phyloP scores from a whole-genome alignment of 2,797 vertebrate genomes.

The Danio albolineatus region DNA sequence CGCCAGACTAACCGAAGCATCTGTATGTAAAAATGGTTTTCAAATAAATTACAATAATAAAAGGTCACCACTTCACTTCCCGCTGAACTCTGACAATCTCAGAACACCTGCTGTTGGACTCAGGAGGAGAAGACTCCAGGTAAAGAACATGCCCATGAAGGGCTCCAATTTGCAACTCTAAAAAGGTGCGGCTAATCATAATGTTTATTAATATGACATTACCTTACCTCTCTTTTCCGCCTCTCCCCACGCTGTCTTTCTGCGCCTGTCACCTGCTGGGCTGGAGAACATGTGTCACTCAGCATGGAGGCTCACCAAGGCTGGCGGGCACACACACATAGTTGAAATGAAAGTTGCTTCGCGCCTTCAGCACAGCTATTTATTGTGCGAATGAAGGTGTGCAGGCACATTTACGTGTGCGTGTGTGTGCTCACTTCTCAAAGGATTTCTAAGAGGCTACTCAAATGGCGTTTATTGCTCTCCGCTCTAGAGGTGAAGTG shows the following conservation, averaged over 20 bases:
- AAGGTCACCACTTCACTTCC: conserved; percentile 38
- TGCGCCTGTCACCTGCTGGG: conserved; percentile 28
- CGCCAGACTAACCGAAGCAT: conserved; percentile 15
- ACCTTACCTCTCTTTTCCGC: conserved; percentile 2
- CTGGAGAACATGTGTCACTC: conserved; percentile 46
- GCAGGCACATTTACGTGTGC: neutral
- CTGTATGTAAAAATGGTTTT: conserved; percentile 25
- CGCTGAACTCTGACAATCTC: conserved; percentile 16
- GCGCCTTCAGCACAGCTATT: conserved; percentile 16
- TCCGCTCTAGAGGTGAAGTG: conserved; percentile 39
- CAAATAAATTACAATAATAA: conserved; percentile 18
- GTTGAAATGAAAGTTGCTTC: neutral
- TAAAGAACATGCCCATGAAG: conserved; percentile 16
- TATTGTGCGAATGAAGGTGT: conserved; percentile 26
- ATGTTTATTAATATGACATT: conserved; percentile 43
- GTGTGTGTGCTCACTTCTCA: neutral
- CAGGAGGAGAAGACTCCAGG: conserved; percentile 27
- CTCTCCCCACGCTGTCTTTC: neutral
- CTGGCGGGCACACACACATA: neutral
- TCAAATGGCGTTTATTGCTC: conserved; percentile 35
- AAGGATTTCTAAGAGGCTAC: conserved; percentile 45
- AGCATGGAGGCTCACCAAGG: conserved; percentile 15
- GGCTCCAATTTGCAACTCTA: conserved; percentile 40
- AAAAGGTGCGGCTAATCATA: conserved; percentile 34
- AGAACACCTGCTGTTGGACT: conserved; percentile 23